Evolutionary conservation across 2,113 vertebrate genomes (phyloP).

Genomic region (Perccottus glenii): DNA sequence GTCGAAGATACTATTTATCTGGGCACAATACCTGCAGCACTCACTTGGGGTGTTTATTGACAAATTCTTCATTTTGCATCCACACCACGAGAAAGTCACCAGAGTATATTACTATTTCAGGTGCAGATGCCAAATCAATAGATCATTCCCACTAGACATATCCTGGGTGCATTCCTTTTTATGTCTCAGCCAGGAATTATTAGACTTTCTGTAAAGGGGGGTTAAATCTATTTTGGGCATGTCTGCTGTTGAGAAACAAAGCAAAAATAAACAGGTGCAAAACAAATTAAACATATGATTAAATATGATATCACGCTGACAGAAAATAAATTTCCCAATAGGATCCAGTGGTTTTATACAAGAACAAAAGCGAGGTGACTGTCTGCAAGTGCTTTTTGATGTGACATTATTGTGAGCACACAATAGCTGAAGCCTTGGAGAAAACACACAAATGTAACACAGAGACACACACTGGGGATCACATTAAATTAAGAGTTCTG

Average conservation of each 20-base stretch:
- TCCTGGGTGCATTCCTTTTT: conserved; percentile 56
- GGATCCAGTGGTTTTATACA: conserved; percentile 23
- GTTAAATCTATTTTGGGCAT: conserved; percentile 24
- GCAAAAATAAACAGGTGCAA: conserved; percentile 52
- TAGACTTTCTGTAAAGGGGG: conserved; percentile 8
- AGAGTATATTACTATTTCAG: conserved; percentile 32
- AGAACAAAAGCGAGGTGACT: conserved; percentile 44
- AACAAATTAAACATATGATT: conserved; percentile 58
- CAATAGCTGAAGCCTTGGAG: conserved; percentile 12
- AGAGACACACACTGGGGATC: conserved; percentile 37
- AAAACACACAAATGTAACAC: conserved; percentile 24
- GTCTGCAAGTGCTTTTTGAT: conserved; percentile 43
- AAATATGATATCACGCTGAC: conserved; percentile 53
- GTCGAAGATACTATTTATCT: no score
- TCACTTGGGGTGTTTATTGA: neutral
- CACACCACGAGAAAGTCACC: conserved; percentile 31
- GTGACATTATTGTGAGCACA: conserved; percentile 46
- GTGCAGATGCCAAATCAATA: conserved; percentile 67
- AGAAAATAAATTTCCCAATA: conserved; percentile 63
- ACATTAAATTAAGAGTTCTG: conserved; percentile 61
- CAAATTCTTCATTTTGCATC: conserved; percentile 21
- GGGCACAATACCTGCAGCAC: neutral
- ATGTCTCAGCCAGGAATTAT: conserved; percentile 35
- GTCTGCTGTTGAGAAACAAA: conserved; percentile 27
- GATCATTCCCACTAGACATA: conserved; percentile 63